Percentiles rank a stretch among this genome's conserved stretches.
Evolutionary conservation across 1,140 invertebrate species (phyloP).

Genomic region (Hyles euphorbiae): DNA sequence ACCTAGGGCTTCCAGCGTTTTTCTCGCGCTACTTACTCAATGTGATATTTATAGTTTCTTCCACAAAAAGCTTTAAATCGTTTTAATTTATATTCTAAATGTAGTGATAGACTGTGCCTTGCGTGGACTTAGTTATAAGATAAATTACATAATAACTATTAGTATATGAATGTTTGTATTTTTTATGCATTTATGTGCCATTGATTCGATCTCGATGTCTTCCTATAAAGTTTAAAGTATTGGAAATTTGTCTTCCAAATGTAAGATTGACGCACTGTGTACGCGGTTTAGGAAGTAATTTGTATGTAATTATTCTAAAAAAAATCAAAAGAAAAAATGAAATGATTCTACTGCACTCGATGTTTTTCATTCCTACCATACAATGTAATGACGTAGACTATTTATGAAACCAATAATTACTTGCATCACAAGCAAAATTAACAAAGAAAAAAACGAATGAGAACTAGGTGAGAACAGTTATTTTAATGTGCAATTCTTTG

Average conservation of each 20-base stretch:
- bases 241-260: slow-evolving; percentile 18
- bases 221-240: slow-evolving; percentile 33
- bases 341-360: too few relatives aligned
- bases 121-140: slow-evolving; percentile 22
- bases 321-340: not conserved
- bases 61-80: slow-evolving; percentile 73
- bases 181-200: slow-evolving; percentile 47
- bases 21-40: slow-evolving; percentile 23
- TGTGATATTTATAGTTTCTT: slow-evolving; percentile 68
- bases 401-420: too few relatives aligned
- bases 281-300: not conserved
- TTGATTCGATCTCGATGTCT: slow-evolving; percentile 66
- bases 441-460: too few relatives aligned
- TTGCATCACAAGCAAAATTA: too few relatives aligned
- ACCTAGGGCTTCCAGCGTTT: too few relatives aligned
- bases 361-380: too few relatives aligned
- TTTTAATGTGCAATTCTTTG: too few relatives aligned
- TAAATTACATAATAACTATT: not conserved
- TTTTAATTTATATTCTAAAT: slow-evolving; percentile 47
- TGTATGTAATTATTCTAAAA: slow-evolving; percentile 1
- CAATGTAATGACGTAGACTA: too few relatives aligned
- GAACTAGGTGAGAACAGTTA: too few relatives aligned
- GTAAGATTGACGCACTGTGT: slow-evolving; percentile 4
- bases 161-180: not conserved
- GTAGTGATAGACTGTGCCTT: slow-evolving; percentile 30